These are phyloP conservation scores for Cartodere bifasciata DNA, from an alignment of 2,888 invertebrate species.

Conservation along the genomic window DNA sequence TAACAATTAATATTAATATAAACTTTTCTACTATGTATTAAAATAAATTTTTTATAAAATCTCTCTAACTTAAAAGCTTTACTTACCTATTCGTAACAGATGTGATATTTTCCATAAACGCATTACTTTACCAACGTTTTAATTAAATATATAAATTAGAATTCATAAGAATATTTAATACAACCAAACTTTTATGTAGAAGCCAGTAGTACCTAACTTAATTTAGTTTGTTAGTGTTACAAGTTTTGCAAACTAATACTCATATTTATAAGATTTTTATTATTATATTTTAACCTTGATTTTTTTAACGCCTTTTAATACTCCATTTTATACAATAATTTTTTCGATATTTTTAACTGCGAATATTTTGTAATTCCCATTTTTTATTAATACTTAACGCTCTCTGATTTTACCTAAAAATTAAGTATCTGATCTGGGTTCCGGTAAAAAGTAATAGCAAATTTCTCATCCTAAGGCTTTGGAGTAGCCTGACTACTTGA, in stretches of 20 bases:
- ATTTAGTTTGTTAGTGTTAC: conserved; percentile 15
- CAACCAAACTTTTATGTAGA: conserved; percentile 27
- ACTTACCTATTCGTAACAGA: conserved; percentile 15
- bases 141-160: too few relatives aligned
- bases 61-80: conserved; percentile 13
- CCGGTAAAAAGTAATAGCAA: too few relatives aligned
- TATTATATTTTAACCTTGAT: conserved; percentile 2
- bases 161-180: conserved; percentile 16
- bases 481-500: too few relatives aligned
- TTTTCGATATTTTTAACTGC: too few relatives aligned
- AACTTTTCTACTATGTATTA: too few relatives aligned
- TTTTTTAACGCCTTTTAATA: conserved; percentile 4
- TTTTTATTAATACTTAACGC: too few relatives aligned
- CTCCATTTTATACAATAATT: conserved; percentile 3
- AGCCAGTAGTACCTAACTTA: conserved; percentile 29
- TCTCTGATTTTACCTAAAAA: too few relatives aligned
- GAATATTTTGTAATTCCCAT: too few relatives aligned
- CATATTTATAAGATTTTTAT: conserved; percentile 13
- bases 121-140: conserved; percentile 17
- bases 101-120: conserved; percentile 27
- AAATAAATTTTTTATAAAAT: too few relatives aligned
- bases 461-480: too few relatives aligned
- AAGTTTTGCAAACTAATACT: conserved; percentile 9
- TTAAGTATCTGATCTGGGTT: too few relatives aligned
- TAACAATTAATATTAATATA: neutral